Percentiles rank a stretch among this genome's conserved stretches.
These are phyloP conservation scores for Mesembrinibis cayennensis DNA, from an alignment of 2,113 vertebrate species.

Conservation along the genomic window DNA sequence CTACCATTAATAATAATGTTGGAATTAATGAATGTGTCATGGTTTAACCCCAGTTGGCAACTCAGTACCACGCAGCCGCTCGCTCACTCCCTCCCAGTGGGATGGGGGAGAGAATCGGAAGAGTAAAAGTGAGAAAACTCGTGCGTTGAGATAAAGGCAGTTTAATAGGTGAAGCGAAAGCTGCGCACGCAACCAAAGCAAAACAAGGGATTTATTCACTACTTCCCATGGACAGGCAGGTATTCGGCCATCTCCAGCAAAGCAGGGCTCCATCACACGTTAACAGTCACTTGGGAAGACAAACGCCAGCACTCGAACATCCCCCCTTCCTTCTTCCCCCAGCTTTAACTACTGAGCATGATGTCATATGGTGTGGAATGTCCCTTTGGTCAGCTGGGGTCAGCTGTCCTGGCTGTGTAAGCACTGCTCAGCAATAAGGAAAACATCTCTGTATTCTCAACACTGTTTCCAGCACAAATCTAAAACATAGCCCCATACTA, in stretches of 20 bases:
- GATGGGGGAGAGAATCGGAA: not conserved
- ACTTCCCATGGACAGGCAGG: not conserved
- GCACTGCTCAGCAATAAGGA: not conserved
- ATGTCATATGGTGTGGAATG: not conserved
- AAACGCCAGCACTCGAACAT: fast-evolving
- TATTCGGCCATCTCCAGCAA: not conserved
- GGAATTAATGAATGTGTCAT: not conserved
- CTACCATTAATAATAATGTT: not conserved
- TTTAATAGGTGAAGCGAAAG: not conserved
- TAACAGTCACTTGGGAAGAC: not conserved
- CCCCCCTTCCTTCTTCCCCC: not conserved
- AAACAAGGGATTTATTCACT: not conserved
- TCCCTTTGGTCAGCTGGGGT: not conserved
- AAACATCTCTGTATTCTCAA: not conserved
- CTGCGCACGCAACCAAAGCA: not conserved
- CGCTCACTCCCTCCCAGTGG: not conserved
- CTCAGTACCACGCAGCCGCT: not conserved
- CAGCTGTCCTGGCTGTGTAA: not conserved
- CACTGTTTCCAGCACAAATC: not conserved
- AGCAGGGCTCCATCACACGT: not conserved
- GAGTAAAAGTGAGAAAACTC: not conserved
- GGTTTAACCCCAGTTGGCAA: not conserved
- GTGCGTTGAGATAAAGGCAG: not conserved
- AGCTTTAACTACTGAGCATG: not conserved
- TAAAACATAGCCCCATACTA: not conserved